These are phyloP conservation scores for Sialis lutaria DNA, from an alignment of 2,888 invertebrate genomes.

Conservation along the genomic window DNA sequence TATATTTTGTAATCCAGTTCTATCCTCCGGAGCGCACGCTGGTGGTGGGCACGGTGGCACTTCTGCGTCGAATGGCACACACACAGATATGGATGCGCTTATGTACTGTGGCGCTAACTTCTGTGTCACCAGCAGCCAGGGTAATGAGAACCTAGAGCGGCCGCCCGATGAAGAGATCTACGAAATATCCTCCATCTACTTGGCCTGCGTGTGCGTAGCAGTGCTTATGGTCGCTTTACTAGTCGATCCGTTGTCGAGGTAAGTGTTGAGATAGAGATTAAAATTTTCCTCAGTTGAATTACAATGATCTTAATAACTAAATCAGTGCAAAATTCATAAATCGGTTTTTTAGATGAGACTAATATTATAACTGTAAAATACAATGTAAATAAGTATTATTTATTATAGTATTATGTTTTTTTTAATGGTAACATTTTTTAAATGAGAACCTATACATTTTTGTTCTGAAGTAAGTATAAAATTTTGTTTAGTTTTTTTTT, in stretches of 20 bases:
- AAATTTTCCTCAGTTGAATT: no score
- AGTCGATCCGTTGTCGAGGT: slow-evolving; percentile 81
- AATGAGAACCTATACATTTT: no score
- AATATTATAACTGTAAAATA: no score
- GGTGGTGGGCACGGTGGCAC: slow-evolving; percentile 25
- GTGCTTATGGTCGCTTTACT: slow-evolving; percentile 73
- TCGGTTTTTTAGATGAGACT: no score
- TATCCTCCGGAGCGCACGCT: slow-evolving; percentile 60
- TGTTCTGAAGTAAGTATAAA: no score
- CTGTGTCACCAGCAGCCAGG: slow-evolving; percentile 53
- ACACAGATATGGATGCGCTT: slow-evolving; percentile 24
- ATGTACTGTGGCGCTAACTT: slow-evolving; percentile 65
- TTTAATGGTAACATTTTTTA: no score
- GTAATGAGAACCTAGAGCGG: slow-evolving; percentile 57
- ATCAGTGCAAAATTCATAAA: no score
- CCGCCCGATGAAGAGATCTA: slow-evolving; percentile 76
- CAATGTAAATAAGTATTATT: no score
- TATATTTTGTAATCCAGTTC: slow-evolving; percentile 31
- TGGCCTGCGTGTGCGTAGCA: slow-evolving; percentile 71
- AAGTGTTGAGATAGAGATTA: slow-evolving; percentile 14
- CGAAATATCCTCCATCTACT: slow-evolving; percentile 75
- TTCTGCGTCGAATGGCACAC: slow-evolving; percentile 22
- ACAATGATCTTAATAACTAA: no score
- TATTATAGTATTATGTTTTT: no score
- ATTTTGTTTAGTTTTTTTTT: no score